A percentile compares a stretch with the other conserved stretches of the same genome.
Conservation (phyloP, 2,113 vertebrate species). For the Erpornis zantholeuca region DNA sequence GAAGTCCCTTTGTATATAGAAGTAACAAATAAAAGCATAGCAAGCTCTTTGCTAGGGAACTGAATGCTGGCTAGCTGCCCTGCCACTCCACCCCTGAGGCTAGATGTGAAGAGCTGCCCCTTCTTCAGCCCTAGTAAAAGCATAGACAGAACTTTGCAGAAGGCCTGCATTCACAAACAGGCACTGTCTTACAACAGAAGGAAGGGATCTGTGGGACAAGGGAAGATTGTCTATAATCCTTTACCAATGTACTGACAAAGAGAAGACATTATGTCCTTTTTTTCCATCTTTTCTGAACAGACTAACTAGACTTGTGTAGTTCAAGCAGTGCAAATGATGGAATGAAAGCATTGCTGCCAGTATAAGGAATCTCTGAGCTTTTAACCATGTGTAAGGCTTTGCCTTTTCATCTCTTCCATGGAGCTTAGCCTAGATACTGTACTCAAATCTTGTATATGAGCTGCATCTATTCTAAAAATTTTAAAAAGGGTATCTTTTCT, state of each 20-base stretch:
- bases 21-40: not conserved
- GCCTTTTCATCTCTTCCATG: not conserved
- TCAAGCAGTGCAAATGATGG: not conserved
- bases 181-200: not conserved
- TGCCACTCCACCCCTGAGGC: not conserved
- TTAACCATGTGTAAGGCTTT: not conserved
- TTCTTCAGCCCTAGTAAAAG: not conserved
- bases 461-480: not conserved
- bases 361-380: not conserved
- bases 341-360: not conserved
- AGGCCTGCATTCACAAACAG: not conserved
- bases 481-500: not conserved
- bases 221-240: not conserved
- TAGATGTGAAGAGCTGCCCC: not conserved
- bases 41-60: not conserved
- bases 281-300: not conserved
- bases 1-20: not conserved
- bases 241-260: not conserved
- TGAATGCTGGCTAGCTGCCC: not conserved
- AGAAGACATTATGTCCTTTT: not conserved
- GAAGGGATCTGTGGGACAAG: not conserved
- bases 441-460: not conserved
- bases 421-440: not conserved
- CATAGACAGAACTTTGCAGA: not conserved
- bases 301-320: not conserved